Evolutionary conservation across 2,113 vertebrate species (phyloP).

Genomic region (Oncorhynchus clarkii): DNA sequence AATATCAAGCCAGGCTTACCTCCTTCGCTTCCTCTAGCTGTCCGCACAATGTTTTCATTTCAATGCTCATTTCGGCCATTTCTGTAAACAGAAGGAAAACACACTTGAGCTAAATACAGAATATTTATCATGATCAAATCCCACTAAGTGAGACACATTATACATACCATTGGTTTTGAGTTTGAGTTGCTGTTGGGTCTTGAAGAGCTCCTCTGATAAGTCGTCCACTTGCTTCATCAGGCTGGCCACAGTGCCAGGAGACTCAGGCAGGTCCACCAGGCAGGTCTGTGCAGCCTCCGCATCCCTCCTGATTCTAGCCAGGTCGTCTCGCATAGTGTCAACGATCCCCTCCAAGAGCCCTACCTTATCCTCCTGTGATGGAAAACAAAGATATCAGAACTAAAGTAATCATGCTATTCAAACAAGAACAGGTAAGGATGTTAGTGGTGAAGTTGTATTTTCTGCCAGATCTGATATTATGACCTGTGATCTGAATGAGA

Average conservation of each 20-base stretch:
- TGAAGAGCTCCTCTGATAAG: conserved; percentile 57
- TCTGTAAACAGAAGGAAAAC: not conserved
- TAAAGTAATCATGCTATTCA: no score
- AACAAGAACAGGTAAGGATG: not conserved
- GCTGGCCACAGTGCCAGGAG: conserved; percentile 52
- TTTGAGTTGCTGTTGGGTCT: conserved; percentile 59
- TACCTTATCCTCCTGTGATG: conserved; percentile 48
- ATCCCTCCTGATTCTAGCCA: conserved; percentile 81
- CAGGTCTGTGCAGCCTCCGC: conserved; percentile 74
- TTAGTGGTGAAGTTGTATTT: not conserved
- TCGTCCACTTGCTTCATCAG: conserved; percentile 67
- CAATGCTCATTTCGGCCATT: not conserved
- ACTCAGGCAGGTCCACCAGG: conserved; percentile 65
- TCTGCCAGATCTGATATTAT: no score
- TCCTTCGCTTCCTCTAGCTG: not conserved
- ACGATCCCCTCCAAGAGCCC: conserved; percentile 73
- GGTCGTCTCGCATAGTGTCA: conserved; percentile 77
- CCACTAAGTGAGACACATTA: not conserved
- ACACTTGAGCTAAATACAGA: not conserved
- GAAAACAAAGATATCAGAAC: not conserved
- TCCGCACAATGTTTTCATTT: not conserved
- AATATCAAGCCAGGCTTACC: not conserved
- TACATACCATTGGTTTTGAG: conserved; percentile 39
- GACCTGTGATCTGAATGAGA: not conserved
- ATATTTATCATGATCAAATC: no score